Evolutionary conservation across 1,140 invertebrate genomes (phyloP).

Genomic region (Leptonema lineaticorne): DNA sequence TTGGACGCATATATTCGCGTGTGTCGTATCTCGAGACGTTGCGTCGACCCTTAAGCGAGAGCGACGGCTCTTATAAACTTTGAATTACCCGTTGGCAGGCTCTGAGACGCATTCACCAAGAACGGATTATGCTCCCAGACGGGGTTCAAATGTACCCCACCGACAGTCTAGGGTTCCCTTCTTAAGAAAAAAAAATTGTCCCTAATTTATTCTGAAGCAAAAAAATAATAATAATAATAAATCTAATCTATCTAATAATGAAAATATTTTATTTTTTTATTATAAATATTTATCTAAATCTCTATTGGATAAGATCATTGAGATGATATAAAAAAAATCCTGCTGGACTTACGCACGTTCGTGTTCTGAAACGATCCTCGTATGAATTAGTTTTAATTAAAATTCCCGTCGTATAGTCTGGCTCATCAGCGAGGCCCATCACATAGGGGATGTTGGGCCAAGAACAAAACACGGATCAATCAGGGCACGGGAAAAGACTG

Average conservation of each 20-base stretch:
- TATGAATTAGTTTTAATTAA: conserved; percentile 9
- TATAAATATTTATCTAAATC: too few species aligned
- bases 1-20: neutral
- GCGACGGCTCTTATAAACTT: conserved; percentile 39
- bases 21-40: conserved; percentile 5
- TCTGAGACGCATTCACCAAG: conserved; percentile 22
- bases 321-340: too few species aligned
- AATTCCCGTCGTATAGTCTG: conserved; percentile 3
- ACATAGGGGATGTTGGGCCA: conserved; percentile 11
- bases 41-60: conserved; percentile 4
- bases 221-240: too few species aligned
- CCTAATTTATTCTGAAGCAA: neutral
- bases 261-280: too few species aligned
- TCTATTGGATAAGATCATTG: neutral
- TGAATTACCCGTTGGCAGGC: conserved; percentile 38
- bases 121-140: conserved; percentile 26
- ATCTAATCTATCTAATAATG: too few species aligned
- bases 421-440: conserved; percentile 24
- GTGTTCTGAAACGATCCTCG: too few species aligned
- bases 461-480: conserved; percentile 31
- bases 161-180: neutral
- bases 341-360: too few species aligned
- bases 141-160: neutral
- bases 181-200: neutral
- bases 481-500: conserved; percentile 29